phyloP scores from a whole-genome alignment of 2,888 invertebrate genomes.

The Brachyopa scutellaris region DNA sequence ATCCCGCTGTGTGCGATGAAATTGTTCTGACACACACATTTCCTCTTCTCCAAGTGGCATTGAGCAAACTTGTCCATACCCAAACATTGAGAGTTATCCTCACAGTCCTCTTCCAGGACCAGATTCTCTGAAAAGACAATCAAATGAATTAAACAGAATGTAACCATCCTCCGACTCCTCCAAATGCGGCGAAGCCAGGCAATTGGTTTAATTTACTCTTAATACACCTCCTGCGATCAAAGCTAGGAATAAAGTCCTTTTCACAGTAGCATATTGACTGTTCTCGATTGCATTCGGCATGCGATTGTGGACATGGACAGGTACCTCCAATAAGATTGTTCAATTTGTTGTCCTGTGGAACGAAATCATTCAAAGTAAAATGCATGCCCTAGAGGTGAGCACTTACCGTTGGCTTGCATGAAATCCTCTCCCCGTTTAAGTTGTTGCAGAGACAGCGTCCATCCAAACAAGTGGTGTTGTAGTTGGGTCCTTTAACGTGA shows the following conservation, averaged over 20 bases:
- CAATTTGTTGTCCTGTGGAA: slow-evolving; percentile 73
- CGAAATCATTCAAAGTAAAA: slow-evolving; percentile 34
- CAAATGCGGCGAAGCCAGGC: not conserved
- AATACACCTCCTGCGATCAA: slow-evolving; percentile 78
- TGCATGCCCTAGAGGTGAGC: slow-evolving; percentile 1
- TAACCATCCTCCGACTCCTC: slow-evolving; percentile 10
- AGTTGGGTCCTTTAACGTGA: slow-evolving; percentile 72
- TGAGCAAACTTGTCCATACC: slow-evolving; percentile 74
- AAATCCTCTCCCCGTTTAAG: slow-evolving; percentile 55
- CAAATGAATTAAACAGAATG: slow-evolving; percentile 30
- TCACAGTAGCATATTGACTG: slow-evolving; percentile 77
- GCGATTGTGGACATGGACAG: slow-evolving; percentile 76
- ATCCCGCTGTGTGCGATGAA: slow-evolving; percentile 74
- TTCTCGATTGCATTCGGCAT: slow-evolving; percentile 75
- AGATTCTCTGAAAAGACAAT: slow-evolving; percentile 74
- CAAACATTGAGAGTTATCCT: slow-evolving; percentile 77
- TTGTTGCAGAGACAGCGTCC: slow-evolving; percentile 75
- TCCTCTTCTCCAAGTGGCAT: slow-evolving; percentile 73
- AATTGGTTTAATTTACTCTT: slow-evolving; percentile 73
- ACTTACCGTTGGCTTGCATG: slow-evolving; percentile 76
- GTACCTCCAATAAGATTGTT: slow-evolving; percentile 79
- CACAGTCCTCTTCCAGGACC: slow-evolving; percentile 75
- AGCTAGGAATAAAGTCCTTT: slow-evolving; percentile 74
- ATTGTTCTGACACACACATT: slow-evolving; percentile 76
- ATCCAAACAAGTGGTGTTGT: slow-evolving; percentile 74